Evolutionary conservation across 2,113 vertebrate genomes (phyloP).

Genomic region (Zonotrichia leucophrys): DNA sequence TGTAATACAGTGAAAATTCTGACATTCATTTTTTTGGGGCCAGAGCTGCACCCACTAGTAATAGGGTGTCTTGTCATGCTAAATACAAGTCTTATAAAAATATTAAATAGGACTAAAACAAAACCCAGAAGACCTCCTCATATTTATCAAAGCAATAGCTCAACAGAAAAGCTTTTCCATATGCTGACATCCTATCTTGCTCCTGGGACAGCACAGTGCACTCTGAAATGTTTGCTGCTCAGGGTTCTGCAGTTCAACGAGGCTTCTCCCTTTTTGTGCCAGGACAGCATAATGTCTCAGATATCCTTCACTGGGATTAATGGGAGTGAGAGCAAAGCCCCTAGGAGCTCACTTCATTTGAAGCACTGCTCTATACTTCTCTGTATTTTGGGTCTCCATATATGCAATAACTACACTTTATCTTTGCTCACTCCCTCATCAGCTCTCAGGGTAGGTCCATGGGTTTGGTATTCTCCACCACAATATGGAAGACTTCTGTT

Average conservation of each 20-base stretch:
- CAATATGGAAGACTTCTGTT: not conserved
- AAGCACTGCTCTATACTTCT: not conserved
- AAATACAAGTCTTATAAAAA: not conserved
- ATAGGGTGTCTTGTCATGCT: not conserved
- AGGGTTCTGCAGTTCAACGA: accelerated
- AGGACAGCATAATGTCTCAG: accelerated
- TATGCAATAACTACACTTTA: accelerated
- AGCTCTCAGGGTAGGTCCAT: not conserved
- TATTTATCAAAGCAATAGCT: not conserved
- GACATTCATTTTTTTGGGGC: not conserved
- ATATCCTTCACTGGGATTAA: accelerated
- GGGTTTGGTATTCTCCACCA: not conserved
- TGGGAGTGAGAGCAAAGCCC: not conserved
- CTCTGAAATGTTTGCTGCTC: not conserved
- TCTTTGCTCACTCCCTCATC: not conserved
- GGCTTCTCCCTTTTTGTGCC: not conserved
- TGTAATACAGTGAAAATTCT: not conserved
- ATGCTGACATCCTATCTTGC: not conserved
- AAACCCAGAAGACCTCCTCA: not conserved
- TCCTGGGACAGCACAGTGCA: not conserved
- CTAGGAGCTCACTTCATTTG: not conserved
- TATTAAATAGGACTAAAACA: not conserved
- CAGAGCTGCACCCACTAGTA: not conserved
- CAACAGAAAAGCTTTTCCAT: not conserved
- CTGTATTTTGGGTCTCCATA: not conserved